Evolutionary conservation across 2,888 invertebrate genomes (phyloP).

Genomic region (Trachelus stipa): DNA sequence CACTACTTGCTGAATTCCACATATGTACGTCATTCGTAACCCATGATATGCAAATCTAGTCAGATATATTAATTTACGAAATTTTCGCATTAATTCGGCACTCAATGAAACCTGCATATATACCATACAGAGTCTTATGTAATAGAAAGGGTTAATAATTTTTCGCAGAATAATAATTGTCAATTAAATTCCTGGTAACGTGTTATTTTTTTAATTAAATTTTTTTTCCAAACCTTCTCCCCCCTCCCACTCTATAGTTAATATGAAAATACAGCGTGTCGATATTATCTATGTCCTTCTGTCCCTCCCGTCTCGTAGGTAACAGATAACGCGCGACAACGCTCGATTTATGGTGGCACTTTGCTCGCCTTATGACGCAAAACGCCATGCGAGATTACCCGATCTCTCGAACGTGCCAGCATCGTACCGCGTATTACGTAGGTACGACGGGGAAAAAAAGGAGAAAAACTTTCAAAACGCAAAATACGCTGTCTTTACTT

Average conservation of each 20-base stretch:
- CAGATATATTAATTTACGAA: too few species aligned
- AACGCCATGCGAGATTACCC: background rate
- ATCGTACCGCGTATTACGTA: background rate
- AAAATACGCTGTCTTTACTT: background rate
- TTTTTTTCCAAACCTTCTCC: background rate
- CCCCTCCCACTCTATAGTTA: background rate
- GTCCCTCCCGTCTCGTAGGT: background rate
- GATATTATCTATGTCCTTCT: background rate
- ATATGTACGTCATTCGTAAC: too few species aligned
- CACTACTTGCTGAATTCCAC: too few species aligned
- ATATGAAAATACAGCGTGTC: background rate
- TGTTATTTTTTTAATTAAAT: too few species aligned
- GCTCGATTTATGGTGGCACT: slow-evolving; percentile 6
- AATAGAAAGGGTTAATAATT: too few species aligned
- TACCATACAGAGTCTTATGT: too few species aligned
- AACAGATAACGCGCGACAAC: slow-evolving; percentile 3
- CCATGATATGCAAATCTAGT: too few species aligned
- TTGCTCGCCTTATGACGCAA: slow-evolving; percentile 7
- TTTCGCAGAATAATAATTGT: too few species aligned
- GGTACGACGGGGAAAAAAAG: background rate
- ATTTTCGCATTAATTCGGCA: too few species aligned
- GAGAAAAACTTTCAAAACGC: background rate
- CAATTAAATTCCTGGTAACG: too few species aligned
- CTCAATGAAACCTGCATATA: too few species aligned
- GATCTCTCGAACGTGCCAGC: background rate